A percentile compares a stretch with the other conserved stretches of the same genome.
These are phyloP conservation scores for Carassius carassius DNA, from an alignment of 2,113 vertebrate species.

Conservation along the genomic window DNA sequence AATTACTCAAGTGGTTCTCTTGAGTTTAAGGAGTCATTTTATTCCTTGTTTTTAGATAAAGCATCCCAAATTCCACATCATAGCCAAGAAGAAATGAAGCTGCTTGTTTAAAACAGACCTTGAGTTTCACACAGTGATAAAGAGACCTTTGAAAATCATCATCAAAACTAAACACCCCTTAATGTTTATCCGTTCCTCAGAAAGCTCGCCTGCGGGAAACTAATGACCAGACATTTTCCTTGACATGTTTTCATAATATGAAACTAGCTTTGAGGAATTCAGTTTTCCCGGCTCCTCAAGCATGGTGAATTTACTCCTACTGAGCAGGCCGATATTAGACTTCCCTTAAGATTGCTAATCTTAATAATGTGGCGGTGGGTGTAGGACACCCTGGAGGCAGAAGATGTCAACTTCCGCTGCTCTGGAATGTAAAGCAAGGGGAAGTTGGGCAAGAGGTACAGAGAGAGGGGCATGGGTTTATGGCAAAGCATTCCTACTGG, in stretches of 20 bases:
- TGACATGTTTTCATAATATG: conserved; percentile 25
- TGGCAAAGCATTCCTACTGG: conserved; percentile 21
- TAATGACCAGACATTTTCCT: background rate
- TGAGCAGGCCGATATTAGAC: conserved; percentile 59
- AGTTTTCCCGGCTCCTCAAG: background rate
- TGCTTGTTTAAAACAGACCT: background rate
- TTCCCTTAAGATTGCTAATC: conserved; percentile 67
- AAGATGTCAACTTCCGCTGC: conserved; percentile 63
- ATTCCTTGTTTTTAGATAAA: conserved; percentile 24
- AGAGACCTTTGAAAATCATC: conserved; percentile 23
- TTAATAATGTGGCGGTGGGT: conserved; percentile 64
- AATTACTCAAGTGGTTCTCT: background rate
- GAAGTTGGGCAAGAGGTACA: background rate
- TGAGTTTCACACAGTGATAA: conserved; percentile 24
- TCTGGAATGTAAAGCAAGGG: conserved; percentile 60
- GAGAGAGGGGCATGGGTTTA: background rate
- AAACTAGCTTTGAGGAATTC: conserved; percentile 7
- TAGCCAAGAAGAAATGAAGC: conserved; percentile 12
- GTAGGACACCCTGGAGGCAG: conserved; percentile 53
- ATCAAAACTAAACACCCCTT: background rate
- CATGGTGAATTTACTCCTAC: background rate
- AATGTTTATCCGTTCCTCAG: conserved; percentile 9
- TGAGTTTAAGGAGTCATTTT: background rate
- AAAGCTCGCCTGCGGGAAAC: background rate
- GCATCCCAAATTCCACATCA: conserved; percentile 16